Base-by-base conservation (phyloP, 2,888 invertebrate species). In the Latrodectus hesperus region DNA sequence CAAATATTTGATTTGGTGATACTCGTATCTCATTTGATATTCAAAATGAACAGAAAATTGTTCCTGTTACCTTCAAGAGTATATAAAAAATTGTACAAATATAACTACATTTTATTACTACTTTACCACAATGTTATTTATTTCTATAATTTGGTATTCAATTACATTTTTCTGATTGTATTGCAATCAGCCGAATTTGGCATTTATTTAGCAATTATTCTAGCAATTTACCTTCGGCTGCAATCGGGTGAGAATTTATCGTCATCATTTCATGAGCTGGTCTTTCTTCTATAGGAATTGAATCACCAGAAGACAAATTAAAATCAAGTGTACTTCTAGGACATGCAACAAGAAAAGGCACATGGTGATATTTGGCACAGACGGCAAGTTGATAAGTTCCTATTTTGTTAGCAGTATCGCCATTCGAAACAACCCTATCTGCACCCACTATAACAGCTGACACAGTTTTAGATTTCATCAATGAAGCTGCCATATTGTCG, bases 321-420 rank as follows among this genome's bases (percentile, higher is more conserved):
- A 95, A 94, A 92, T 99, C 99, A 91, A 98, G 96, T 0, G 99
- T 92, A 49, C 98, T 97, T 74, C 95, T 94, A 0, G 99, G 99
- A 8, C 98, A 98, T 2, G 98, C 98, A 38, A 99, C 95, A 92
- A 97, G 99, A 92, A 99, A 99, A 81, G 98, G 98, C 88, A 99
- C 96, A 55, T 94, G 94, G 92, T 99, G 98, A 92, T 97, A 94
- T 91, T 96, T 96, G 0, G 99, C 98, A 72, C 96, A 94, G 75
- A 99, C 96, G 0, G 99, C 98, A 91, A 94, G 94, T 94, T 98
- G 97, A 92, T 97, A 98, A 16, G 98, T 98, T 91, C 98, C 99
- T 91, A 99, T 98, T 94, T 99, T 99, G 92, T 99, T 99, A 0
- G 99, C 99, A 0, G 99, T 99, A 92, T 99, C 99, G 0, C 99